phyloP scores from a whole-genome alignment of 2,797 vertebrate species.

The Urosaurus nigricauda region DNA sequence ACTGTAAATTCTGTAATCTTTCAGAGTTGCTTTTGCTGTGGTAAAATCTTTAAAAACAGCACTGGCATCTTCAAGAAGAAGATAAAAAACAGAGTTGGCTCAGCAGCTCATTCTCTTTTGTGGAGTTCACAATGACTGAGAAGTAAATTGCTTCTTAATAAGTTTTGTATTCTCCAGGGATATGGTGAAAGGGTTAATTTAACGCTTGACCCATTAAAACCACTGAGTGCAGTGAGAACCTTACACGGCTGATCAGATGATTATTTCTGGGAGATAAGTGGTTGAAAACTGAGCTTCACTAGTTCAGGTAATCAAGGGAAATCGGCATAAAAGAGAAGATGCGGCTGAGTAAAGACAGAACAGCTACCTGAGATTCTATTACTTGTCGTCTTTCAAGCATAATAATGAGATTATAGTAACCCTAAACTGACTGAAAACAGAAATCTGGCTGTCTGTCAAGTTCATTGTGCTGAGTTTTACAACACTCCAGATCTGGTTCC shows the following conservation, averaged over 20 bases:
- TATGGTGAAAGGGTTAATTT: constrained; percentile 85
- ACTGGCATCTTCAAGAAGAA: constrained; percentile 1
- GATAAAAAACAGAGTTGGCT: constrained; percentile 45
- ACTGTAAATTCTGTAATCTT: constrained; percentile 13
- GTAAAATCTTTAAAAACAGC: neutral
- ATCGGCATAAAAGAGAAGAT: constrained; percentile 81
- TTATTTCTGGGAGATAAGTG: constrained; percentile 88
- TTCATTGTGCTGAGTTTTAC: constrained; percentile 91
- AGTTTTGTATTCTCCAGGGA: constrained; percentile 76
- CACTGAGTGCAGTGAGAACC: constrained; percentile 82
- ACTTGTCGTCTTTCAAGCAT: constrained; percentile 90
- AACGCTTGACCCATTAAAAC: constrained; percentile 88
- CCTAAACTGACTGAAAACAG: constrained; percentile 88
- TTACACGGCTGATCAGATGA: constrained; percentile 86
- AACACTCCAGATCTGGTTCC: constrained; percentile 87
- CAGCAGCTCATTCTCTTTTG: constrained; percentile 47
- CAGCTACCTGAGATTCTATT: constrained; percentile 88
- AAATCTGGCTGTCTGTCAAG: constrained; percentile 95
- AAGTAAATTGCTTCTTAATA: constrained; percentile 79
- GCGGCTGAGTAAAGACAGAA: constrained; percentile 78
- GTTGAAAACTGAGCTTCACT: constrained; percentile 88
- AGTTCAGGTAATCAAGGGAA: constrained; percentile 90
- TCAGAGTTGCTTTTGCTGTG: neutral
- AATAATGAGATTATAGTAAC: constrained; percentile 89
- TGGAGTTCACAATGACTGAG: constrained; percentile 67